These are phyloP conservation scores for Columbina picui DNA, from an alignment of 2,113 vertebrate genomes.

Conservation along the genomic window DNA sequence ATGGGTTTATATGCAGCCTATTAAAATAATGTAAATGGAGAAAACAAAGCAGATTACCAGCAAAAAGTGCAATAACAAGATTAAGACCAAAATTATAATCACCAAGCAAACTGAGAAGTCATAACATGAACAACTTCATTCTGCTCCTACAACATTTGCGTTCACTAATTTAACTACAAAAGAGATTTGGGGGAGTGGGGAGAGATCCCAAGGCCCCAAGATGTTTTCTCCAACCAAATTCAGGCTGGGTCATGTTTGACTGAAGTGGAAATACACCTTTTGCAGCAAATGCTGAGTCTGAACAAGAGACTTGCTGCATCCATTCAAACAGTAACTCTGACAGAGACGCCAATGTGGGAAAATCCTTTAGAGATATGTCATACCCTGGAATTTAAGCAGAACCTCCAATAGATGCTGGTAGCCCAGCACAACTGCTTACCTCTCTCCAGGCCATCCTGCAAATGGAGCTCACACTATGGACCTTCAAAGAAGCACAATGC, in stretches of 20 bases:
- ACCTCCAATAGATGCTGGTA: neutral
- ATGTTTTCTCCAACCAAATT: neutral
- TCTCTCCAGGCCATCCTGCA: neutral
- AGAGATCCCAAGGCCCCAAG: neutral
- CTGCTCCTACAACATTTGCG: neutral
- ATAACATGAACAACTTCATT: neutral
- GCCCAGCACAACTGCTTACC: neutral
- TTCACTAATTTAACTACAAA: neutral
- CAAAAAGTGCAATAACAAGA: neutral
- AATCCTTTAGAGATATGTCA: neutral
- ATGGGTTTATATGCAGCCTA: neutral
- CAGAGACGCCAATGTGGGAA: neutral
- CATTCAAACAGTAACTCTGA: neutral
- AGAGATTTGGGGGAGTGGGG: neutral
- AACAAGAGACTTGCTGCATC: accelerated
- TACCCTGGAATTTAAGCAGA: neutral
- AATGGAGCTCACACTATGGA: neutral
- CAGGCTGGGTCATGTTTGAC: neutral
- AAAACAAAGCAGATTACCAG: constrained; percentile 2
- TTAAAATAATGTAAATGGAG: neutral
- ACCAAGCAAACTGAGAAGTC: neutral
- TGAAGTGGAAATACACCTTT: neutral
- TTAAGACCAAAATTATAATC: neutral
- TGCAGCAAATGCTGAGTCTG: neutral
- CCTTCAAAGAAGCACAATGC: accelerated